phyloP scores from a whole-genome alignment of 2,797 vertebrate genomes.

The Lagorchestes hirsutus region DNA sequence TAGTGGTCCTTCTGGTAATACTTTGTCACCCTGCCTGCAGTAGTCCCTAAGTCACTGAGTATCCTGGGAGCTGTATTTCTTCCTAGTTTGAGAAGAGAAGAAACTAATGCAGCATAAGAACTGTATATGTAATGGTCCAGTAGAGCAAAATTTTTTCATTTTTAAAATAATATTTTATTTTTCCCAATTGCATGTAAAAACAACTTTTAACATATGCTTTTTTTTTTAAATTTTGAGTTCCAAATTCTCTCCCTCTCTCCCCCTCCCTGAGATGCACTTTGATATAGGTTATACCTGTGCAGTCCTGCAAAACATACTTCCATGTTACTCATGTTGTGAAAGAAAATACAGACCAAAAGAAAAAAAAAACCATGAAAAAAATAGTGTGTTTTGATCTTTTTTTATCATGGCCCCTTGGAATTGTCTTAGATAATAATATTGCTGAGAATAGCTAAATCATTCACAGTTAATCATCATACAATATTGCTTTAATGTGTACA shows the following conservation, averaged over 20 bases:
- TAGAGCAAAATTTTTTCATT: neutral
- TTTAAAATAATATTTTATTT: neutral
- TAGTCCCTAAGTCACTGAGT: neutral
- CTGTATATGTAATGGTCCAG: neutral
- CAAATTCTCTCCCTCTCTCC: neutral
- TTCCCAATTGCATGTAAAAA: neutral
- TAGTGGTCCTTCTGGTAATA: neutral
- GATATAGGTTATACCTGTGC: neutral
- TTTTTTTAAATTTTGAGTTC: neutral
- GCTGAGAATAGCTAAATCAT: neutral
- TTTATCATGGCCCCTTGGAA: neutral
- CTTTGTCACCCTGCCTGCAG: neutral
- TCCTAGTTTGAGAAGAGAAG: neutral
- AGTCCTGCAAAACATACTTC: neutral
- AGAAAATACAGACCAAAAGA: neutral
- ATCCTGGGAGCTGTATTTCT: neutral
- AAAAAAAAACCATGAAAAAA: neutral
- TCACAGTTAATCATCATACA: neutral
- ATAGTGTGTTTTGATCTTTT: neutral
- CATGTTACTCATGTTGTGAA: neutral
- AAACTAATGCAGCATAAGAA: neutral
- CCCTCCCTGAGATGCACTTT: neutral
- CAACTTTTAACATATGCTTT: neutral
- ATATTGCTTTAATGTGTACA: neutral
- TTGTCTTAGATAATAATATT: neutral